Base-by-base conservation (phyloP, 2,113 vertebrate species). In the Malurus cyaneus region DNA sequence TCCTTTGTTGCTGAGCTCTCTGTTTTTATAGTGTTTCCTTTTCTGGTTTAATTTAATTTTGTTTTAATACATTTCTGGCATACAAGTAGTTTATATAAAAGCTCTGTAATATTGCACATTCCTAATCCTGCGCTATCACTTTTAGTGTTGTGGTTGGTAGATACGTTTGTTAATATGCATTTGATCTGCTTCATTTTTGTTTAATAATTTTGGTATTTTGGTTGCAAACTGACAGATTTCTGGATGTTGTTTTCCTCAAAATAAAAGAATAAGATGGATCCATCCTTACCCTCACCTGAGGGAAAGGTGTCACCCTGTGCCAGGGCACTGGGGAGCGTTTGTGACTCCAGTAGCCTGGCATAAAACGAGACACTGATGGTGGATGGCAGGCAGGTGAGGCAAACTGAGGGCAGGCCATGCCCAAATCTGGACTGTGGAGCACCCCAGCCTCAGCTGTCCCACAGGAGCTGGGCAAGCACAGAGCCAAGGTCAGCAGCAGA, bases 371-470 rank as follows among this genome's bases (percentile, higher is more conserved):
- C 16, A 46, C 8, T 67, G 29, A 20, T 8, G 8, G 24, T 44
- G 24, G 7, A 34, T 20, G 8, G 34, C 20, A 44, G 19, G 18
- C 31, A 80, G 57, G 18, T 46, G 53, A 49, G 17, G 34, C 73
- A 81, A 71, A 11, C 26, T 1, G 1, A 72, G 13, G 7, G 18
- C 32, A 70, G 25, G 36, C 18, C n/a, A 60, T 57, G n/a, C 9
- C 39, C 34, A 28, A 11, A 31, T 49, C 8, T 18, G 15, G 10
- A 23, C 59, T 77, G 34, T 5, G 20, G 23, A 25, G 8, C 9
- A 31, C 12, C 0, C 0, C 0, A 1, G 4, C 12, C 25, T 12
- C 62, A 25, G 12, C 4, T 53, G 9, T 23, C 8, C 31, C 18
- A 8, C 18, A 17, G 32, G 13, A 46, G 6, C 4, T 18, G 9